These are phyloP conservation scores for Triops longicaudatus DNA, from an alignment of 1,140 invertebrate species.

Conservation along the genomic window DNA sequence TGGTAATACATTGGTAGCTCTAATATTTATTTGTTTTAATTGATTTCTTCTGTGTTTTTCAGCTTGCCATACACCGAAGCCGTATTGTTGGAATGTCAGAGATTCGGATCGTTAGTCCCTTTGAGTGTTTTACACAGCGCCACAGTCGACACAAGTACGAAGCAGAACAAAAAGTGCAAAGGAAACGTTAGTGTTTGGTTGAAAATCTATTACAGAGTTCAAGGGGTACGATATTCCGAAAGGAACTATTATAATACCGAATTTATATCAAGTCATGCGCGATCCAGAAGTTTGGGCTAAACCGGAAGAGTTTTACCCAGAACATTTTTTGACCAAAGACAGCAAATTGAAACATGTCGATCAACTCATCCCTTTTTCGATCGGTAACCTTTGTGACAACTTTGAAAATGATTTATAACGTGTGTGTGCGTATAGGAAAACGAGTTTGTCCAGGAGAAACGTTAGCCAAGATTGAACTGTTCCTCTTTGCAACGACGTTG, in stretches of 20 bases:
- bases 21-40: no score
- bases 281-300: slow-evolving; percentile 37
- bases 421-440: no score
- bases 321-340: slow-evolving; percentile 36
- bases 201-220: slow-evolving; percentile 27
- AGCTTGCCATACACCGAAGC: slow-evolving; percentile 23
- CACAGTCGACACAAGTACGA: background rate
- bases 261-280: slow-evolving; percentile 36
- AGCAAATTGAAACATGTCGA: slow-evolving; percentile 27
- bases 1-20: no score
- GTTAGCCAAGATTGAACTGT: slow-evolving; percentile 41
- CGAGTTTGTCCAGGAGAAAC: slow-evolving; percentile 39
- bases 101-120: slow-evolving; percentile 16
- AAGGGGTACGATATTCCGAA: slow-evolving; percentile 37
- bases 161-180: background rate
- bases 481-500: slow-evolving; percentile 40
- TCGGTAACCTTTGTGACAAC: background rate
- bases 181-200: background rate
- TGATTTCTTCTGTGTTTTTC: background rate
- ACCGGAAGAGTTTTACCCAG: slow-evolving; percentile 37
- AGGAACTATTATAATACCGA: slow-evolving; percentile 38
- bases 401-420: no score
- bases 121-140: slow-evolving; percentile 9
- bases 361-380: slow-evolving; percentile 23
- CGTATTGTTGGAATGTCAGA: slow-evolving; percentile 14